Percentiles rank a stretch among this genome's conserved stretches.
Evolutionary conservation across 2,797 vertebrate species (phyloP).

Genomic region (Mormyrus hasselquistii): DNA sequence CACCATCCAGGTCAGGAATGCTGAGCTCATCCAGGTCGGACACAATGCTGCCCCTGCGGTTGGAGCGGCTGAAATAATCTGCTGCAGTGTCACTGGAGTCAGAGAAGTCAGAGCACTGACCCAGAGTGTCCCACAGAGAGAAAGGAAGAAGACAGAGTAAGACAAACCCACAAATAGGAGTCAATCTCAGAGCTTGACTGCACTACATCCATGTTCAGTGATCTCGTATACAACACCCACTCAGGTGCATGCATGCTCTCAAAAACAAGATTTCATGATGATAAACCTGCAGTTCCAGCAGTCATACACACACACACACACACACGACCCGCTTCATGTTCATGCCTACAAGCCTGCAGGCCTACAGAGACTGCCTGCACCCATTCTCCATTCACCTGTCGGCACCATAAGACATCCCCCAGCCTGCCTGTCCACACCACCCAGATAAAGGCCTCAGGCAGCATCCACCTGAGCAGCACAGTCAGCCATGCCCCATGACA

Average conservation of each 20-base stretch:
- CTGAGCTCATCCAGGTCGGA: constrained; percentile 82
- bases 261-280: not conserved
- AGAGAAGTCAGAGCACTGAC: constrained; percentile 80
- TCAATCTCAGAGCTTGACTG: not conserved
- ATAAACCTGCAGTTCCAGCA: not conserved
- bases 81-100: constrained; percentile 83
- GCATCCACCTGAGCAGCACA: not conserved
- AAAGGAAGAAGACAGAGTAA: constrained; percentile 23
- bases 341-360: not conserved
- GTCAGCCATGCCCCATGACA: constrained; percentile 7
- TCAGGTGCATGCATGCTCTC: not conserved
- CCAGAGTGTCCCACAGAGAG: constrained; percentile 26
- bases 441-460: not conserved
- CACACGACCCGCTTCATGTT: not conserved
- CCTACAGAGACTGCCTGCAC: not conserved
- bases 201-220: not conserved
- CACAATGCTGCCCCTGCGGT: constrained; percentile 83
- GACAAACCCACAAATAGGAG: not conserved
- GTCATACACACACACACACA: not conserved
- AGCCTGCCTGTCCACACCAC: not conserved
- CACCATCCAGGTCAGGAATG: constrained; percentile 73
- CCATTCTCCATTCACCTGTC: not conserved
- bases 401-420: not conserved
- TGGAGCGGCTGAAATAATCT: constrained; percentile 92
- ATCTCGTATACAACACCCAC: not conserved